A percentile compares a stretch with the other conserved stretches of the same genome.
These are phyloP conservation scores for Eptatretus atami DNA, from an alignment of 2,797 vertebrate genomes.

Conservation along the genomic window DNA sequence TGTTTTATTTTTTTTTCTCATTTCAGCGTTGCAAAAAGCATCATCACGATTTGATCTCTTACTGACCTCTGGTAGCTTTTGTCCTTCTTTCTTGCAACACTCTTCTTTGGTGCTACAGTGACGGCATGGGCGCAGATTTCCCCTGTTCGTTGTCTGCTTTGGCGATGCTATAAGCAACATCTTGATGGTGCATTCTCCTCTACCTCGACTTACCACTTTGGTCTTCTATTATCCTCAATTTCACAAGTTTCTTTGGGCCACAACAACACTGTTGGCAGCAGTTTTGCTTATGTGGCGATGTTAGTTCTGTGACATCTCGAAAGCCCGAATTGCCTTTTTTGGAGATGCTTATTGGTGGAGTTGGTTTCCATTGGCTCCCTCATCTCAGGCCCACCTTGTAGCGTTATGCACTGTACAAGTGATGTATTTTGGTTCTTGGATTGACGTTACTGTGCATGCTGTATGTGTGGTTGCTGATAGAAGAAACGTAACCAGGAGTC, in stretches of 20 bases:
- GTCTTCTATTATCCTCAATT: constrained; percentile 23
- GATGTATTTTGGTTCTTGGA: constrained; percentile 23
- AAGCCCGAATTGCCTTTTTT: constrained; percentile 46
- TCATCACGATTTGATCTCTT: constrained; percentile 41
- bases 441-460: constrained; percentile 22
- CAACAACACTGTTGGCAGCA: constrained; percentile 41
- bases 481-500: constrained; percentile 20
- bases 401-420: constrained; percentile 49
- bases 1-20: too few relatives aligned
- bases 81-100: constrained; percentile 44
- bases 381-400: constrained; percentile 48
- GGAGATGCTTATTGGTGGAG: constrained; percentile 50
- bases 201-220: constrained; percentile 36
- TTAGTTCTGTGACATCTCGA: constrained; percentile 23
- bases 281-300: constrained; percentile 50
- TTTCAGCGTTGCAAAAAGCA: constrained; percentile 41
- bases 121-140: constrained; percentile 42
- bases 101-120: constrained; percentile 53
- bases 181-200: constrained; percentile 22
- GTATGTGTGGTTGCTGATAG: constrained; percentile 36
- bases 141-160: constrained; percentile 33
- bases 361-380: constrained; percentile 36
- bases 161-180: constrained; percentile 23
- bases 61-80: constrained; percentile 29
- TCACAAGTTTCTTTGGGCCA: constrained; percentile 44